Evolutionary conservation across 2,113 vertebrate genomes (phyloP), one percentile per base, ranked within the genome.

Genomic region (Percina caprodes): DNA sequence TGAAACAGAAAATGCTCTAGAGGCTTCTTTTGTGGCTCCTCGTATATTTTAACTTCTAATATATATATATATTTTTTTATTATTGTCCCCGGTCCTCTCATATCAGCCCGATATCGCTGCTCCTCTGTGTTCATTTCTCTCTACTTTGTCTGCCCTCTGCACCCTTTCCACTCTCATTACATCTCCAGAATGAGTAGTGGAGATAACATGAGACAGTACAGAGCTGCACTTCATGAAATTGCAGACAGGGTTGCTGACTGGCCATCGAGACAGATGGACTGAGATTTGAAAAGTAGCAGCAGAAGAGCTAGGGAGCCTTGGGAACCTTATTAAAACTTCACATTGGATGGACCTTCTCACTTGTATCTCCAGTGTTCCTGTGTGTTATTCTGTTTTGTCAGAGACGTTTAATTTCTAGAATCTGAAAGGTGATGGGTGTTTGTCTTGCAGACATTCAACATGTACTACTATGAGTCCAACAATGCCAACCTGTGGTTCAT

Each of bases 401-500:
- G 26, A 30, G 72, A 19, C 55, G 10, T 56, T 58, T n/a, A 18
- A 39, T 77, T 58, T 70, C 19, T 46, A 2, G 5, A 42, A 54
- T 48, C 3, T 70, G 18, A 62, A 66, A 52, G 21, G 2, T 66
- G 49, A 81, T 14, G 55, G 13, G 14, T 80, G 58, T 86, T 83
- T 88, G 67, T 82, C 75, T 87, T 85, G 58, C 86, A 94, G 94
- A 96, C 96, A 8, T 96, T 96, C 86, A 96, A 96, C 92, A 96
- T 96, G 95, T 96, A 94, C 93, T 96, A 96, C 89, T 95, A 94
- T 4, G 96, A 96, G 83, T 96, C 96, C 68, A 95, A 96, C 91
- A 95, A 95, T 54, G 90, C 91, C 82, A 95, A 95, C 89, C 63
- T 96, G 87, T 95, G 95, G 94, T 96, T 95, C 66, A 96, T 96